phyloP scores from a whole-genome alignment of 2,113 vertebrate genomes.

The Progne subis region DNA sequence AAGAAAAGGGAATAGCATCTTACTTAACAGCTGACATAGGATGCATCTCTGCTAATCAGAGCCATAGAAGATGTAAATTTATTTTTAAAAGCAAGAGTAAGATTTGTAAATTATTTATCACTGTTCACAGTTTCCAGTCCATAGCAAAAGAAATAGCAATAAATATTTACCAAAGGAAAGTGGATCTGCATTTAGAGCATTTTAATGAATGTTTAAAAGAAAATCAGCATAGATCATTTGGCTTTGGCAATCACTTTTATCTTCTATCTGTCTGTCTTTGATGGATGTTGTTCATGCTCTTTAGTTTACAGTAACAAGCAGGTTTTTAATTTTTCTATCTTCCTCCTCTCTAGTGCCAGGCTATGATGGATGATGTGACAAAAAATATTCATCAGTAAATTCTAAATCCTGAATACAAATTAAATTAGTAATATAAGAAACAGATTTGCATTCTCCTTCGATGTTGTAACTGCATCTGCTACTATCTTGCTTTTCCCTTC shows the following conservation, averaged over 20 bases:
- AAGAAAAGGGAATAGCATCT: not conserved
- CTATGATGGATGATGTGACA: constrained; percentile 49
- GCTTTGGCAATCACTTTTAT: constrained; percentile 22
- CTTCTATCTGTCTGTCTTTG: constrained; percentile 38
- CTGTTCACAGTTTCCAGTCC: not conserved
- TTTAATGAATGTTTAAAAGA: constrained; percentile 46
- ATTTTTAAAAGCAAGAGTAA: not conserved
- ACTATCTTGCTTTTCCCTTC: not conserved
- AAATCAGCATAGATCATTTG: constrained; percentile 28
- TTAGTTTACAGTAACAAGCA: constrained; percentile 58
- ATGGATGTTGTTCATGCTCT: constrained; percentile 53
- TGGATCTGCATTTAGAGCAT: not conserved
- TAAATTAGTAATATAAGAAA: constrained; percentile 12
- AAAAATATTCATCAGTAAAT: constrained; percentile 23
- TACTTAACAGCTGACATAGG: not conserved
- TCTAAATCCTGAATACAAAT: constrained; percentile 51
- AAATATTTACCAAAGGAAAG: constrained; percentile 38
- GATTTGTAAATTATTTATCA: constrained; percentile 1
- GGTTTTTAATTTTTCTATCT: constrained; percentile 59
- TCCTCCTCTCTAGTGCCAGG: not conserved
- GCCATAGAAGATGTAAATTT: not conserved
- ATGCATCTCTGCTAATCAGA: not conserved
- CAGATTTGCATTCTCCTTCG: not conserved
- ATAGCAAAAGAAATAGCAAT: not conserved
- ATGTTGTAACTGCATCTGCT: not conserved